Evolutionary conservation across 2,113 vertebrate species (phyloP), one percentile per base, ranked within the genome.

Genomic region (Todiramphus saurophagus): DNA sequence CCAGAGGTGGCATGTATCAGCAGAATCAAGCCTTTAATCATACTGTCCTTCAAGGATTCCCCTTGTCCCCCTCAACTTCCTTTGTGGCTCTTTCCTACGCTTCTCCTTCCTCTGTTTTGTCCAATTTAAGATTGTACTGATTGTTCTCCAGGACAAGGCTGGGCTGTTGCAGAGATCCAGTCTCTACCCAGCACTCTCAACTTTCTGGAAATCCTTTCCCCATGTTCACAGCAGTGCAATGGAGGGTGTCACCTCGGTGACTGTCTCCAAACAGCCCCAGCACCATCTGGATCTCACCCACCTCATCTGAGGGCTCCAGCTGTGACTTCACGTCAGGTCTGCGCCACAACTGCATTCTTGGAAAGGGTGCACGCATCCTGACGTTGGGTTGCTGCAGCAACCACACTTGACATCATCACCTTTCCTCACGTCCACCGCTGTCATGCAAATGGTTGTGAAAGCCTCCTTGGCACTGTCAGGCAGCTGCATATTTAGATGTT

Each of bases 371-470:
- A 46, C 3, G 16, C 89, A 20, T 58, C 44, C 67, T 58, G 81
- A 69, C 2, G 2, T 37, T 51, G 35, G 35, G 74, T 85, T 87
- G 69, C 90, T 90, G 67, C 53, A 87, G 92, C 84, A 90, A 66
- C 93, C 73, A 35, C 2, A 6, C 50, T 31, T 81, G 79, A 91
- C 92, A 78, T 96, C 94, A 87, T 24, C 91, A 76, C 86, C 92
- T 63, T 87, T 80, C 84, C 82, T 87, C 69, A 64, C 8, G 0
- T 82, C 87, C n/a, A 16, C 68, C 2, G 1, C 78, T 33, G 89
- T 20, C 82, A 16, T 16, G 17, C 81, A 48, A 63, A 67, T 93
- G 43, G 72, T 97, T 96, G 72, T 70, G 93, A 90, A 95, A 96
- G 60, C 70, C 64, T 74, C 60, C 23, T 50, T 74, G 88, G 68